A percentile compares a stretch with the other conserved stretches of the same genome.
phyloP scores from a whole-genome alignment of 2,888 invertebrate genomes.

The Trissonchulus sp. region DNA sequence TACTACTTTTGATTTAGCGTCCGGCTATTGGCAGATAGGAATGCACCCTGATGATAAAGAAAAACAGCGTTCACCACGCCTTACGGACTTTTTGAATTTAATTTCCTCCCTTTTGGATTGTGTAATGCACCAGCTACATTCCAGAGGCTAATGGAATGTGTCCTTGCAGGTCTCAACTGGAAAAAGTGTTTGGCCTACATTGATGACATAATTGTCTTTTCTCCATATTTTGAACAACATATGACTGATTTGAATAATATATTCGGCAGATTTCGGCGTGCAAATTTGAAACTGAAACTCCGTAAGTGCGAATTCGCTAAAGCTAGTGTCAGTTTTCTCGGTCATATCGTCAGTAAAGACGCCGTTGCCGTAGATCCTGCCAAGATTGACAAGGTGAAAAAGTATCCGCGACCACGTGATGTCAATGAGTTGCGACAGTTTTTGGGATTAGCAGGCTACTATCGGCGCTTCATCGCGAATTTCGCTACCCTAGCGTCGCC shows the following conservation, averaged over 20 bases:
- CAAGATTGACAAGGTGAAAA: not conserved
- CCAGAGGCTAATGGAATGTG: conserved; percentile 4
- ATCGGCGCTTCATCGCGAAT: not conserved
- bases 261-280: not conserved
- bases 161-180: conserved; percentile 8
- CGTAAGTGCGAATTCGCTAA: conserved; percentile 14
- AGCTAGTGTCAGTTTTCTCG: not conserved
- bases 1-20: conserved; percentile 24
- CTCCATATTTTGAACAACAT: conserved; percentile 1
- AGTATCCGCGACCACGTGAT: conserved; percentile 3
- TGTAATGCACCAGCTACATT: not conserved
- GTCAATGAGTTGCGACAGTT: conserved; percentile 17
- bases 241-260: not conserved
- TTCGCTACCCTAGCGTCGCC: conserved; percentile 21
- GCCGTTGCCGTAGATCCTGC: not conserved
- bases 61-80: not conserved
- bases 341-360: conserved; percentile 14
- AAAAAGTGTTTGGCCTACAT: conserved; percentile 8
- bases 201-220: conserved; percentile 19
- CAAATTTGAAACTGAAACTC: conserved; percentile 17
- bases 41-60: too few relatives aligned
- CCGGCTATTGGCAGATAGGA: conserved; percentile 31
- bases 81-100: conserved; percentile 19
- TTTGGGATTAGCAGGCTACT: conserved; percentile 21
- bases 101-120: conserved; percentile 19